These are phyloP conservation scores for Hyles lineata DNA, from an alignment of 2,888 invertebrate genomes.

Conservation along the genomic window DNA sequence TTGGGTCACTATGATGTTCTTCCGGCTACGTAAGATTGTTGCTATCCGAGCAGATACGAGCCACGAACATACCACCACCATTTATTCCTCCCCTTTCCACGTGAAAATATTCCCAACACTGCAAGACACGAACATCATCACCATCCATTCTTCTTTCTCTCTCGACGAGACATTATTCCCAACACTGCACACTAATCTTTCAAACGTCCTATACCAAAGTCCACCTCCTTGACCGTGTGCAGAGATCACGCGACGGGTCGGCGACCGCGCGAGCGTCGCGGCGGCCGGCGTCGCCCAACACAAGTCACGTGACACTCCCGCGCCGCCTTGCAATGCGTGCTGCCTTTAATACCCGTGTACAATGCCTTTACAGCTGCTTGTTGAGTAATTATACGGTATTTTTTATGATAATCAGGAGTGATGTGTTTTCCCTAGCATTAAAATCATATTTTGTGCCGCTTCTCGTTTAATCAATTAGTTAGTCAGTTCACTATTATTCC, in stretches of 20 bases:
- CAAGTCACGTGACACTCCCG: slow-evolving; percentile 23
- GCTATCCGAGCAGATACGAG: too few species aligned
- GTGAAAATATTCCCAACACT: background rate
- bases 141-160: too few species aligned
- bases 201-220: background rate
- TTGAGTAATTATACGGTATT: background rate
- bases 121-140: background rate
- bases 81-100: background rate
- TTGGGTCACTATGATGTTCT: too few species aligned
- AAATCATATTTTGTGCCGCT: too few species aligned
- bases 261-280: slow-evolving; percentile 26
- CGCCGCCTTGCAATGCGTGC: background rate
- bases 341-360: background rate
- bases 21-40: too few species aligned
- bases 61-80: too few species aligned
- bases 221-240: slow-evolving; percentile 35
- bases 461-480: too few species aligned
- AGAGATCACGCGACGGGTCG: slow-evolving; percentile 36
- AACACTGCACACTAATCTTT: background rate
- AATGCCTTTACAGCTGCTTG: background rate
- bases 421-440: too few species aligned
- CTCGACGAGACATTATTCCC: background rate
- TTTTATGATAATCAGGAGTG: background rate
- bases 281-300: background rate
- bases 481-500: too few species aligned